These are phyloP conservation scores for Halcyon leucocephala DNA, from an alignment of 2,797 vertebrate species.

Conservation along the genomic window DNA sequence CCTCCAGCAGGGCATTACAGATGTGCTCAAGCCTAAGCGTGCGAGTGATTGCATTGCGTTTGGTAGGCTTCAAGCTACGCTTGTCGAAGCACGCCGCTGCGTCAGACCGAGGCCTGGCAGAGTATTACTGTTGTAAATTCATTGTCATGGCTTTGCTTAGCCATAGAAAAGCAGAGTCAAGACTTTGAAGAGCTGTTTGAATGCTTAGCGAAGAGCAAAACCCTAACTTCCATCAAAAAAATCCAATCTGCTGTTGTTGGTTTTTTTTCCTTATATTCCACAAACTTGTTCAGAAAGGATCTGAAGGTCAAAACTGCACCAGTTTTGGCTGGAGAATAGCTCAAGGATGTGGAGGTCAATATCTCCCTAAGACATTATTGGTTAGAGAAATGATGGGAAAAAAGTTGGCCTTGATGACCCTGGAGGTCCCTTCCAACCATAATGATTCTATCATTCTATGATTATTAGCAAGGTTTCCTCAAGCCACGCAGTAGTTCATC, in stretches of 20 bases:
- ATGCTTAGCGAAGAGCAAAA: background rate
- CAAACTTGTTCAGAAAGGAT: background rate
- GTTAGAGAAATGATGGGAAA: too few relatives aligned
- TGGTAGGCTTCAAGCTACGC: background rate
- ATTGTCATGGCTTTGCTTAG: background rate
- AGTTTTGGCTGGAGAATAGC: background rate
- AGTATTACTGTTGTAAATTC: background rate
- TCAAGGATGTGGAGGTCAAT: background rate
- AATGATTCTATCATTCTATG: too few relatives aligned
- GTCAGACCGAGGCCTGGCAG: background rate
- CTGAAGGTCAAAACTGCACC: background rate
- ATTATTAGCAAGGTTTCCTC: background rate
- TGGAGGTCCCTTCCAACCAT: too few relatives aligned
- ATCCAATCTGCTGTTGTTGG: accelerated
- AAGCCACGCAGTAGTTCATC: background rate
- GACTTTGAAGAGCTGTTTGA: background rate
- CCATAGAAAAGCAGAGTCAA: background rate
- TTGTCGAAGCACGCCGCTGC: background rate
- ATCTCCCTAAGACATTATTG: background rate
- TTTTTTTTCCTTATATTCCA: background rate
- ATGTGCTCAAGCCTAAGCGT: background rate
- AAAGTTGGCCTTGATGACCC: too few relatives aligned
- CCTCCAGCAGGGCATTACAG: background rate
- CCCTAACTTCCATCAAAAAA: background rate
- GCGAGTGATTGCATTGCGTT: accelerated